These are phyloP conservation scores for Vesta saturnalis DNA, from an alignment of 2,888 invertebrate species.

Conservation along the genomic window DNA sequence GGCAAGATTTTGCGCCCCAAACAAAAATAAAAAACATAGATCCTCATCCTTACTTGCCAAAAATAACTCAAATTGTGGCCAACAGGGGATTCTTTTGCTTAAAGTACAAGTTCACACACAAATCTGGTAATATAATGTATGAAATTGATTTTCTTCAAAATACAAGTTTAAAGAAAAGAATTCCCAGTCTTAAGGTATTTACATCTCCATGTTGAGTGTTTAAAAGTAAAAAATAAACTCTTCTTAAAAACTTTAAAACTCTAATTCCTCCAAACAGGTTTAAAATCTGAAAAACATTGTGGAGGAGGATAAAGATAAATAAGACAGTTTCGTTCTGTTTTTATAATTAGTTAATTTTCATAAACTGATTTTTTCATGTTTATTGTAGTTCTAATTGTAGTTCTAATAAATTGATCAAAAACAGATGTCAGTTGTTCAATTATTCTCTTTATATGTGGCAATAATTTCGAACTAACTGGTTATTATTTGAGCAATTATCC, in stretches of 20 bases:
- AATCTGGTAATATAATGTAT: neutral
- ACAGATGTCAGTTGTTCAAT: neutral
- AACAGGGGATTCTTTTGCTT: no score
- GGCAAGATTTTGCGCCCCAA: no score
- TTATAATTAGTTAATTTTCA: no score
- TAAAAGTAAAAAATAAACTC: no score
- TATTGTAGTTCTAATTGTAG: no score
- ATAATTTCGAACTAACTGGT: neutral
- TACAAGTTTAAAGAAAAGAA: neutral
- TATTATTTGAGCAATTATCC: neutral
- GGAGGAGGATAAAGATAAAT: neutral
- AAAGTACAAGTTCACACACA: no score
- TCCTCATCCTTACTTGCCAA: no score
- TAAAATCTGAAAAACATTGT: no score
- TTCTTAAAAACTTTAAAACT: no score
- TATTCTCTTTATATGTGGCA: neutral
- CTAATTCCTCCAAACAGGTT: no score
- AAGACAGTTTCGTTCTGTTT: neutral
- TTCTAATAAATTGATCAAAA: neutral
- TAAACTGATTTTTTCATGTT: neutral
- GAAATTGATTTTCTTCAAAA: neutral
- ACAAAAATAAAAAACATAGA: no score
- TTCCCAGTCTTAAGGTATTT: neutral
- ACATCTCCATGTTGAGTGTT: neutral
- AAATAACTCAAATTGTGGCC: no score